Percentiles rank a stretch among this genome's conserved stretches.
Conservation (phyloP, 2,797 vertebrate genomes). For the Chaenodraco wilsoni region DNA sequence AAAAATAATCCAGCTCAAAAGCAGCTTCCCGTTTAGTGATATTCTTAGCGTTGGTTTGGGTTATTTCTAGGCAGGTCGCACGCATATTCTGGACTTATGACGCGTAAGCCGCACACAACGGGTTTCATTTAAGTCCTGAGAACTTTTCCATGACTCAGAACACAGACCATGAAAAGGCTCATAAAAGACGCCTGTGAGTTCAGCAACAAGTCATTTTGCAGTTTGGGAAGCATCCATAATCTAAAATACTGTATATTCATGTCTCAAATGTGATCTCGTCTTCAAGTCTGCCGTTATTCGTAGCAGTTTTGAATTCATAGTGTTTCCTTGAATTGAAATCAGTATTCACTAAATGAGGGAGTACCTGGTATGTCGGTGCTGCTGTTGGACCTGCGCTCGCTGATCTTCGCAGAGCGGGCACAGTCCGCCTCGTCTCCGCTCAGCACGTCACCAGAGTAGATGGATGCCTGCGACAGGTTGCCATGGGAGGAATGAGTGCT, state of each 20-base stretch:
- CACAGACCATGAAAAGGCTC: constrained; percentile 20
- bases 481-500: constrained; percentile 87
- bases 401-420: constrained; percentile 82
- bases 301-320: constrained; percentile 11
- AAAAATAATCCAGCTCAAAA: constrained; percentile 3
- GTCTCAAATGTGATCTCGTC: background rate
- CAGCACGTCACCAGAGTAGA: constrained; percentile 86
- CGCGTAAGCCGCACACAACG: constrained; percentile 43
- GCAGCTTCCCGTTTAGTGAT: constrained; percentile 10
- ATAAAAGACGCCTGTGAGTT: background rate
- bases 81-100: constrained; percentile 49
- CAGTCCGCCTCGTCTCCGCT: constrained; percentile 88
- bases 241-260: background rate
- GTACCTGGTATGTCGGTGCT: constrained; percentile 90
- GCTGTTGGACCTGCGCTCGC: constrained; percentile 89
- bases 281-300: background rate
- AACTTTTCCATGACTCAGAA: constrained; percentile 50
- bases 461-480: constrained; percentile 88
- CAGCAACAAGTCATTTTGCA: background rate
- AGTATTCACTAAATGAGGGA: background rate
- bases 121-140: constrained; percentile 29
- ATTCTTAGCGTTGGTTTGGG: constrained; percentile 30
- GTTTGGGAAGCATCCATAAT: constrained; percentile 3
- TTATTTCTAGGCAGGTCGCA: constrained; percentile 45
- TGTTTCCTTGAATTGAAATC: background rate